Evolutionary conservation across 2,113 vertebrate species (phyloP).

Genomic region (Sprattus sprattus): DNA sequence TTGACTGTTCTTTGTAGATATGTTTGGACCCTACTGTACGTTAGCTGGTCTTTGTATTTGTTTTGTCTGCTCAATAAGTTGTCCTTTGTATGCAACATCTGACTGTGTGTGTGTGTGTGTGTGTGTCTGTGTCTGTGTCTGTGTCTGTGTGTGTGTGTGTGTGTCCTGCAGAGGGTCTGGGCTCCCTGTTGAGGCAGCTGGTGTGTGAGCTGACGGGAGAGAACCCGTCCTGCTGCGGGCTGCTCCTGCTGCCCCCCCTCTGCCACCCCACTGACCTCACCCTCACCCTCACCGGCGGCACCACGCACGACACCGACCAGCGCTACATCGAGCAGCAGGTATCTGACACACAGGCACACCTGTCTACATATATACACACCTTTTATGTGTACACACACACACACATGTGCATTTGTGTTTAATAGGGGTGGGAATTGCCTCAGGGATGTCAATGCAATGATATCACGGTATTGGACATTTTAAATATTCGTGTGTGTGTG

Average conservation of each 20-base stretch:
- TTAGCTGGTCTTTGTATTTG: too few species aligned
- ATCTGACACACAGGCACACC: background rate
- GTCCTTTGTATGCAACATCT: background rate
- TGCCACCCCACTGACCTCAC: conserved; percentile 82
- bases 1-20: too few species aligned
- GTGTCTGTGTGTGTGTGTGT: background rate
- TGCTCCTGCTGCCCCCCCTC: conserved; percentile 79
- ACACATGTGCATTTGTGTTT: background rate
- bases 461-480: too few species aligned
- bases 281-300: conserved; percentile 76
- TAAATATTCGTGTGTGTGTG: background rate
- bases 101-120: background rate
- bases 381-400: background rate
- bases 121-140: background rate
- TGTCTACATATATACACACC: background rate
- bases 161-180: conserved; percentile 73
- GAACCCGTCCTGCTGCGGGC: conserved; percentile 72
- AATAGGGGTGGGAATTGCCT: too few species aligned
- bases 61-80: background rate
- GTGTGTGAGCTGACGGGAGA: conserved; percentile 82
- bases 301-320: conserved; percentile 77
- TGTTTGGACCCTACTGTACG: too few species aligned
- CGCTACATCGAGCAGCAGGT: conserved; percentile 90
- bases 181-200: conserved; percentile 81
- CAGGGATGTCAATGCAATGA: too few species aligned